Evolutionary conservation across 1,140 invertebrate genomes (phyloP).

Genomic region (Ceratitis capitata): DNA sequence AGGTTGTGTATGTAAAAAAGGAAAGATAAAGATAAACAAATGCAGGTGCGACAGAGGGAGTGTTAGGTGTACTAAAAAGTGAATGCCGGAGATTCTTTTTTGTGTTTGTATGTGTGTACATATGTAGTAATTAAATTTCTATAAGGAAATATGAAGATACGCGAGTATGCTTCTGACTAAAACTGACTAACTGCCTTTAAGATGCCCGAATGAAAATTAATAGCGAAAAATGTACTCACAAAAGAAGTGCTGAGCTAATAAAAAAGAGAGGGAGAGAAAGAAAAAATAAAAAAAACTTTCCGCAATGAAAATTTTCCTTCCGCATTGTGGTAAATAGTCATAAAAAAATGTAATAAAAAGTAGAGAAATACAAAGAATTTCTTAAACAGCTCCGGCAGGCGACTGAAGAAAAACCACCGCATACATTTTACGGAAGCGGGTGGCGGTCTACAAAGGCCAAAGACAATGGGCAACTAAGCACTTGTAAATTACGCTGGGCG

Average conservation of each 20-base stretch:
- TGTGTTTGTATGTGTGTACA: neutral
- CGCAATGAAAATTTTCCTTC: constrained; percentile 10
- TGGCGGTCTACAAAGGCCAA: neutral
- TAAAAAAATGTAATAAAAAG: neutral
- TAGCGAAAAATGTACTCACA: constrained; percentile 8
- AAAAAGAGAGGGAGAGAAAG: neutral
- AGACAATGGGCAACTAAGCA: constrained; percentile 18
- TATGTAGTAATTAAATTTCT: neutral
- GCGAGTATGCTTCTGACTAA: neutral
- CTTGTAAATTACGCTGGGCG: constrained; percentile 2
- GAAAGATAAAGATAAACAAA: neutral
- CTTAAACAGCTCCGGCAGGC: neutral
- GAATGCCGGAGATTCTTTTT: neutral
- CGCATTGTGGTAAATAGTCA: neutral
- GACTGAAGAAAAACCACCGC: neutral
- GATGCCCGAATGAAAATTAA: neutral
- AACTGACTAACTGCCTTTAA: neutral
- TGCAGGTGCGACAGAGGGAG: neutral
- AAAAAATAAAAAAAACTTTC: no score
- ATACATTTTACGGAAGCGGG: neutral
- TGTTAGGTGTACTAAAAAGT: neutral
- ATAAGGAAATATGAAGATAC: neutral
- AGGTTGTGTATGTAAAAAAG: neutral
- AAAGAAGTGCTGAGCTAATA: constrained; percentile 2
- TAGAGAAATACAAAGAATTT: neutral